phyloP scores from a whole-genome alignment of 2,888 invertebrate species.

The Linnaemya tessellans region DNA sequence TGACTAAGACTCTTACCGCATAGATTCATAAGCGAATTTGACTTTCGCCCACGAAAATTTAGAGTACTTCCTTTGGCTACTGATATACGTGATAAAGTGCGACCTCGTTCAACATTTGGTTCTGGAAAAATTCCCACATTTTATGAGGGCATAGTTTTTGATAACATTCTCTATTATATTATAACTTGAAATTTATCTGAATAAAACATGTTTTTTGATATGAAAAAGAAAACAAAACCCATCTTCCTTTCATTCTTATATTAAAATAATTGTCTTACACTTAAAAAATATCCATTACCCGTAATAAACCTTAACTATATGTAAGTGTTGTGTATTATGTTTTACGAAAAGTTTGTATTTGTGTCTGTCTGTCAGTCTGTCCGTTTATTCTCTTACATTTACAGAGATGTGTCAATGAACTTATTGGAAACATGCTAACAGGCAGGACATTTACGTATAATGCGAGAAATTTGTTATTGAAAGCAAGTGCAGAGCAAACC shows the following conservation, averaged over 20 bases:
- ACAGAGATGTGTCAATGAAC: not conserved
- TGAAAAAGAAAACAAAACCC: conserved; percentile 23
- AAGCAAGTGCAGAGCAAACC: conserved; percentile 45
- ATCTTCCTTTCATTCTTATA: conserved; percentile 36
- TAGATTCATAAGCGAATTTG: conserved; percentile 97
- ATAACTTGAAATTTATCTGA: conserved; percentile 32
- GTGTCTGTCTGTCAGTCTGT: not conserved
- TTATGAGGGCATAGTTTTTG: conserved; percentile 55
- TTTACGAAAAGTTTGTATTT: not conserved
- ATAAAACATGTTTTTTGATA: conserved; percentile 60
- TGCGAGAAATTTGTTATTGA: conserved; percentile 14
- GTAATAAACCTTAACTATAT: conserved; percentile 39
- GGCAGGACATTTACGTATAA: conserved; percentile 3
- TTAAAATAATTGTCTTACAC: conserved; percentile 13
- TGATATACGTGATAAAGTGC: conserved; percentile 87
- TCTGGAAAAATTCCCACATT: conserved; percentile 81
- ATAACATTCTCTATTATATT: conserved; percentile 52
- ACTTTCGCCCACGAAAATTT: conserved; percentile 96
- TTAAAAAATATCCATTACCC: conserved; percentile 30
- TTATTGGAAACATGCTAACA: conserved; percentile 53
- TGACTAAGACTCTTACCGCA: conserved; percentile 90
- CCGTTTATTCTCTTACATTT: conserved; percentile 1
- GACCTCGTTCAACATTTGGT: conserved; percentile 85
- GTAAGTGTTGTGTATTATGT: not conserved
- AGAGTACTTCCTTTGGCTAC: conserved; percentile 91